These are phyloP conservation scores for Caenorhabditis briggsae DNA, from an alignment of 1,140 invertebrate genomes.

Conservation along the genomic window DNA sequence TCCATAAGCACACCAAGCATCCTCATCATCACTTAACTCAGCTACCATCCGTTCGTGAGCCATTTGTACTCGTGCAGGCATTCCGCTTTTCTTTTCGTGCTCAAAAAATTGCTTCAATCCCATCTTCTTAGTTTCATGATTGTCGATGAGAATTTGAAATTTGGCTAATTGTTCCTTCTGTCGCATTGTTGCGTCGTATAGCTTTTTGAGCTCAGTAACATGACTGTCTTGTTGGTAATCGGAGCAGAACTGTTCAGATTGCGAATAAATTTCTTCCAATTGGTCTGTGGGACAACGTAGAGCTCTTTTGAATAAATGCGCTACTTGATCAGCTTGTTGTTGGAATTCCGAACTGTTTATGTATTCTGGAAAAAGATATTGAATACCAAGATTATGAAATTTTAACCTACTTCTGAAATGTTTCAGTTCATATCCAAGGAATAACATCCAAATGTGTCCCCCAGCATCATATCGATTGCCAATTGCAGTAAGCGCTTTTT, in stretches of 20 bases:
- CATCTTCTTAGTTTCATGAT: not conserved
- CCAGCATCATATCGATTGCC: slow-evolving; percentile 33
- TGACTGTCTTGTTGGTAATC: not conserved
- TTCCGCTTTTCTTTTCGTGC: not conserved
- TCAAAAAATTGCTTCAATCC: slow-evolving; percentile 38
- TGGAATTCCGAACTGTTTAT: not conserved
- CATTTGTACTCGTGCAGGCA: slow-evolving; percentile 33
- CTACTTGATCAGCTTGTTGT: not conserved
- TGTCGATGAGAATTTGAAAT: not conserved
- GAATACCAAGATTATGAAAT: not conserved
- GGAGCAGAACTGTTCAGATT: slow-evolving; percentile 5
- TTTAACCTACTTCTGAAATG: not conserved
- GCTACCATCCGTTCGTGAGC: slow-evolving; percentile 53
- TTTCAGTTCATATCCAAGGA: slow-evolving; percentile 1
- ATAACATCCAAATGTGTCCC: slow-evolving; percentile 28
- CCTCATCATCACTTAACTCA: slow-evolving; percentile 18
- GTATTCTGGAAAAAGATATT: slow-evolving; percentile 9
- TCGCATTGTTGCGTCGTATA: not conserved
- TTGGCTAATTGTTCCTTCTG: slow-evolving; percentile 2
- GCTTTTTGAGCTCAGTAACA: not conserved
- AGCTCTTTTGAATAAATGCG: not conserved
- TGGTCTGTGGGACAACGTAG: slow-evolving; percentile 25
- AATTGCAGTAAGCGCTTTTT: slow-evolving; percentile 2
- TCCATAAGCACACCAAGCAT: slow-evolving; percentile 50
- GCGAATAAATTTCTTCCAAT: slow-evolving; percentile 1